Evolutionary conservation across 2,113 vertebrate species (phyloP).

Genomic region (Platycercus adscitus): DNA sequence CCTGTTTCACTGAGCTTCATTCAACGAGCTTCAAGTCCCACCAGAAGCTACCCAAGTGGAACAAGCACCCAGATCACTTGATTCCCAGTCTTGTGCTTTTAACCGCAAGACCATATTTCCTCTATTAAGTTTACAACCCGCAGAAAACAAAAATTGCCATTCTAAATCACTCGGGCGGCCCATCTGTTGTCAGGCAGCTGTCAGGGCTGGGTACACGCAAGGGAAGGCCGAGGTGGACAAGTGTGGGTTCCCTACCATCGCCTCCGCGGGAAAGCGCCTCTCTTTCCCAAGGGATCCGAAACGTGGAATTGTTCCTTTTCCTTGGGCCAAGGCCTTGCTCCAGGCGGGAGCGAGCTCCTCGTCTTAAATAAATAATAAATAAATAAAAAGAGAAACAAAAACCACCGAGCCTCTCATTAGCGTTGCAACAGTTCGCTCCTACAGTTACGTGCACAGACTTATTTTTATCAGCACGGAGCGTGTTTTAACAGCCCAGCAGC

Average conservation of each 20-base stretch:
- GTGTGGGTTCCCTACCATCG: neutral
- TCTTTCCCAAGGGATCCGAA: neutral
- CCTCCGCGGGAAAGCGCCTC: neutral
- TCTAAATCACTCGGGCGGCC: neutral
- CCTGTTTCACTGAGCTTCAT: neutral
- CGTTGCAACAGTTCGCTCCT: neutral
- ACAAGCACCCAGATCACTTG: constrained; percentile 41
- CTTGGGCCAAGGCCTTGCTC: neutral
- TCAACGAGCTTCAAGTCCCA: neutral
- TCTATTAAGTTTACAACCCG: constrained; percentile 34
- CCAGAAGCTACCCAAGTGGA: neutral
- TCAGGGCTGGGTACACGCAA: neutral
- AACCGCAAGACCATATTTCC: constrained; percentile 52
- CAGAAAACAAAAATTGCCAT: neutral
- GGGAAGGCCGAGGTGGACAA: neutral
- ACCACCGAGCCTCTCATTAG: neutral
- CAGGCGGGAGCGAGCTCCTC: neutral
- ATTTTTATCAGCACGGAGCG: neutral
- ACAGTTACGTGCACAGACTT: neutral
- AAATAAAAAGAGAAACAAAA: neutral
- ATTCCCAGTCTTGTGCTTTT: constrained; percentile 62
- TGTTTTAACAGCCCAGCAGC: neutral
- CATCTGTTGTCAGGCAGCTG: constrained; percentile 11
- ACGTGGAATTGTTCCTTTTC: neutral
- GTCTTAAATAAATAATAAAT: neutral